Evolutionary conservation across 2,113 vertebrate species (phyloP), one percentile per base, ranked within the genome.

Genomic region (Oncorhynchus clarkii): DNA sequence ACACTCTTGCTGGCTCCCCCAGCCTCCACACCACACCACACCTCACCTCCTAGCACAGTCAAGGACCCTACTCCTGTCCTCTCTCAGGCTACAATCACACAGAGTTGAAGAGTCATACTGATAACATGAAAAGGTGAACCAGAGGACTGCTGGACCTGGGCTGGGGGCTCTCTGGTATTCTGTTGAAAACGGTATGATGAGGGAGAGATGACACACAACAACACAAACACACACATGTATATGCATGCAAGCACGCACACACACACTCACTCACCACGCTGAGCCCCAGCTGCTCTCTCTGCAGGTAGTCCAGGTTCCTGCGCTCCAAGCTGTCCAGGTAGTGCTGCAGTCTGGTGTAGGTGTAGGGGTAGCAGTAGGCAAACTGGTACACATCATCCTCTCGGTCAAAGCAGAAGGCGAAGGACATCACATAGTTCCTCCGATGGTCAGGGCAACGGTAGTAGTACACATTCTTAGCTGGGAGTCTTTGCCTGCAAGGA

Each of bases 351-450:
- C 96, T 95, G 6, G 97, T 97, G 77, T 99, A 99, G 26, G 97
- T 99, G 88, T 99, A 99, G 0, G 97, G 98, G 84, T 96, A 99
- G 93, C 97, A 99, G 91, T 99, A 99, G 70, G 98, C 95, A 86
- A 99, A 99, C 73, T 99, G 98, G 64, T 97, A 99, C 0, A 93
- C 89, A 82, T 99, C 98, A n/a, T 97, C 95, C 84, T 99, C 97
- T 3, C 93, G 93, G 90, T 99, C 98, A 34, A 99, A 99, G 89
- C 98, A 99, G 85, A 99, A 99, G 73, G 97, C 97, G 80, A 98
- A 99, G 71, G 97, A 99, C 97, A 99, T 98, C 80, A 99, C 97
- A 27, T 99, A 99, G 92, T 97, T 98, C 85, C 93, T 96, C 73
- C 95, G 94, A 86, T 99, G 98, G 88, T 98, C 97, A 0, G 97